These are phyloP conservation scores for Telmatherina bonti DNA, from an alignment of 2,797 vertebrate genomes.

Conservation along the genomic window DNA sequence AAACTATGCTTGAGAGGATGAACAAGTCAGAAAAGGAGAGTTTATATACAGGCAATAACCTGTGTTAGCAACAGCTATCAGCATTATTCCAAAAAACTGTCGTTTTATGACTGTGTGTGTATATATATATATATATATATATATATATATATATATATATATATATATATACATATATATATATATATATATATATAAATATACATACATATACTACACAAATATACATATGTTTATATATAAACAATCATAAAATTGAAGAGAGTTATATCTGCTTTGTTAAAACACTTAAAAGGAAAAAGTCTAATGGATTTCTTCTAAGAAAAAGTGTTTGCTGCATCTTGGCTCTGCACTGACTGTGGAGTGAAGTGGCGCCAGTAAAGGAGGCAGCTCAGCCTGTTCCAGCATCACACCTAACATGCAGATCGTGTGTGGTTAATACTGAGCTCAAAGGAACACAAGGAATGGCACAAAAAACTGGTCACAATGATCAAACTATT, in stretches of 20 bases:
- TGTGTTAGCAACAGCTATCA: background rate
- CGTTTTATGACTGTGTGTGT: conserved; percentile 3
- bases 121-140: too few relatives aligned
- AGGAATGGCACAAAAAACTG: background rate
- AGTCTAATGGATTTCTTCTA: conserved; percentile 1
- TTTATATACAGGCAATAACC: conserved; percentile 3
- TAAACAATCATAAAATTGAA: background rate
- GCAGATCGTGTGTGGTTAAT: conserved; percentile 10
- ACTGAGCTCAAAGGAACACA: conserved; percentile 16
- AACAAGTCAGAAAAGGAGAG: conserved; percentile 5
- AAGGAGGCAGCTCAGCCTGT: conserved; percentile 7
- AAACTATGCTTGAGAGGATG: conserved; percentile 1
- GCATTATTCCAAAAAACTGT: conserved; percentile 11
- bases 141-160: too few relatives aligned
- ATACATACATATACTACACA: too few relatives aligned
- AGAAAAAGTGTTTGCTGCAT: background rate
- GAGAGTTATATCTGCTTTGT: background rate
- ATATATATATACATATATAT: too few relatives aligned
- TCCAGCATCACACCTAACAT: conserved; percentile 22
- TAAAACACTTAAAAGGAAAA: conserved; percentile 10
- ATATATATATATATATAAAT: too few relatives aligned
- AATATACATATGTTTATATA: too few relatives aligned
- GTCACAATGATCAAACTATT: background rate
- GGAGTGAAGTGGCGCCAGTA: conserved; percentile 1
- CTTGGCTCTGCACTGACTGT: conserved; percentile 15